Percentiles rank a stretch among this genome's conserved stretches.
These are phyloP conservation scores for Clavelina lepadiformis DNA, from an alignment of 23 tunicate species.

Conservation along the genomic window DNA sequence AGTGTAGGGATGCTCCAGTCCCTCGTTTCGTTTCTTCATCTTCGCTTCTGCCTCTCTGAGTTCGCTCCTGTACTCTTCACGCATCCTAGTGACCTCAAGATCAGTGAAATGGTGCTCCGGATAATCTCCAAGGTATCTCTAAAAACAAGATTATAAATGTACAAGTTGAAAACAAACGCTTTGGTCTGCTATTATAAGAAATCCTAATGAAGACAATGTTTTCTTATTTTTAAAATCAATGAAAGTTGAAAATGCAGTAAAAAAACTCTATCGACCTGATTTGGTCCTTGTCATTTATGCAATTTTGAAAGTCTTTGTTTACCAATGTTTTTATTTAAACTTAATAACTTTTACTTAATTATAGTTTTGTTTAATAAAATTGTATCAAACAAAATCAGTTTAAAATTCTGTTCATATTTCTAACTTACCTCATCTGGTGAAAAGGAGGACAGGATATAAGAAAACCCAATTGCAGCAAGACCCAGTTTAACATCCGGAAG, in stretches of 20 bases:
- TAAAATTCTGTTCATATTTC: background rate
- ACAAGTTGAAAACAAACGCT: no score
- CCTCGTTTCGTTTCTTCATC: slow-evolving; percentile 23
- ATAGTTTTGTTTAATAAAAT: no score
- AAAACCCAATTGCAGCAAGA: slow-evolving; percentile 18
- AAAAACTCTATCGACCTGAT: no score
- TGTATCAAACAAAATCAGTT: no score
- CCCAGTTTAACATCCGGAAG: slow-evolving; percentile 60
- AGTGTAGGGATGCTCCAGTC: slow-evolving; percentile 18
- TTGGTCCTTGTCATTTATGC: background rate
- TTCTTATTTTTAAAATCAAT: no score
- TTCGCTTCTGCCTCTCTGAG: slow-evolving; percentile 8
- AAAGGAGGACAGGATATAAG: slow-evolving; percentile 32
- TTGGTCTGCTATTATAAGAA: no score
- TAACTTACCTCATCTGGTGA: slow-evolving; percentile 56
- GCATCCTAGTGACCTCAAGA: background rate
- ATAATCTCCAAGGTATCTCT: slow-evolving; percentile 44
- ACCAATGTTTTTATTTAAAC: slow-evolving; percentile 1
- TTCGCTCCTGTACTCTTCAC: slow-evolving; percentile 12
- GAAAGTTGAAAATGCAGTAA: no score
- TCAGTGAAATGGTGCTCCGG: slow-evolving; percentile 40
- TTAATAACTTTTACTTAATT: no score
- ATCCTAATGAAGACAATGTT: no score
- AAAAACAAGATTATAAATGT: background rate
- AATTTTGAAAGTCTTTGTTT: background rate